These are phyloP conservation scores for Copsychus sechellarum DNA, from an alignment of 2,113 vertebrate species.

Conservation along the genomic window DNA sequence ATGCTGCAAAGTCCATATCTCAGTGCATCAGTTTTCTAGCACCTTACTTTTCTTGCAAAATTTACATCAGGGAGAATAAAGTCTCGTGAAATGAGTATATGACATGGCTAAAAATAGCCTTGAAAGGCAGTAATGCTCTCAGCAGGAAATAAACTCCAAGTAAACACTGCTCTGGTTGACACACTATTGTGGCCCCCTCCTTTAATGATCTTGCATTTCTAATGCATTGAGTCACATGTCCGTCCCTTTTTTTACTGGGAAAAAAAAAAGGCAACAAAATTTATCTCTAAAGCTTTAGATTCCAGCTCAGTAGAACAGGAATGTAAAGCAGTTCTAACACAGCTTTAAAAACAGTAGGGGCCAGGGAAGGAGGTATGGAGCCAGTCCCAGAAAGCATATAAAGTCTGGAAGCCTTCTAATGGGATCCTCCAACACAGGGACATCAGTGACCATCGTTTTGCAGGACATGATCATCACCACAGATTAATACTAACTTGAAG, in stretches of 20 bases:
- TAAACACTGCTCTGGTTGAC: background rate
- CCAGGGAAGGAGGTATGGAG: background rate
- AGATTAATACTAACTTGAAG: background rate
- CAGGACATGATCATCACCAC: background rate
- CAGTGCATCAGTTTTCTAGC: background rate
- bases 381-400: background rate
- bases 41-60: background rate
- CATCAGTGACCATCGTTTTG: background rate
- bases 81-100: background rate
- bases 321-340: background rate
- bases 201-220: background rate
- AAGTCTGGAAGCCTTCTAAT: background rate
- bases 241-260: background rate
- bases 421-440: background rate
- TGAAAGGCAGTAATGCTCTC: background rate
- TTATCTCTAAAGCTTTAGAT: background rate
- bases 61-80: background rate
- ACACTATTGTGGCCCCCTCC: background rate
- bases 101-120: background rate
- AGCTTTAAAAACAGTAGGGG: background rate
- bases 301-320: background rate
- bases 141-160: background rate
- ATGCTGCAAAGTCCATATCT: background rate
- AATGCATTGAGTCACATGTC: background rate
- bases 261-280: background rate